phyloP scores from a whole-genome alignment of 92 coral and sea anemone species.

The Paramuricea clavata region DNA sequence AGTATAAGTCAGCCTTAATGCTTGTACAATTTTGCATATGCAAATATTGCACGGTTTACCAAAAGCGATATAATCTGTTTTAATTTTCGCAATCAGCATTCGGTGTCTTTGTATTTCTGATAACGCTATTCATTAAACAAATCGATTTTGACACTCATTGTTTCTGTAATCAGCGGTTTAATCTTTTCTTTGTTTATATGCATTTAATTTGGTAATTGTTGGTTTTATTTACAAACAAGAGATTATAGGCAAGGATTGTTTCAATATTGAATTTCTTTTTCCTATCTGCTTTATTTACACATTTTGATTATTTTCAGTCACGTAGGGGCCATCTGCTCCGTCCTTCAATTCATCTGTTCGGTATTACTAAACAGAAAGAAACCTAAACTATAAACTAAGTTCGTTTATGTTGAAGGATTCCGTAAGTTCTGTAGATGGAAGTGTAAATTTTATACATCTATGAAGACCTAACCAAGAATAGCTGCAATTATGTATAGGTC shows the following conservation, averaged over 20 bases:
- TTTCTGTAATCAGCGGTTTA: neutral
- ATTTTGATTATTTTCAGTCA: too few species aligned
- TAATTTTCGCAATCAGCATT: neutral
- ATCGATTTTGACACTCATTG: neutral
- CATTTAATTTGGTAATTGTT: neutral
- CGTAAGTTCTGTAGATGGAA: too few species aligned
- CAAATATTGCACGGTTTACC: neutral
- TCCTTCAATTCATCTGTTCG: too few species aligned
- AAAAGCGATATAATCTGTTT: neutral
- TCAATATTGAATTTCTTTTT: slow-evolving; percentile 6
- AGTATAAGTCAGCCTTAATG: too few species aligned
- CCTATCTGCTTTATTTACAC: too few species aligned
- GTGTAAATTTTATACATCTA: too few species aligned
- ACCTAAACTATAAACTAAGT: slow-evolving; percentile 23
- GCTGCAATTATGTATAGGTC: too few species aligned
- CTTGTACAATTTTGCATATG: neutral
- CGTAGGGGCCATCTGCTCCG: too few species aligned
- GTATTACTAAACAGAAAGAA: slow-evolving; percentile 43
- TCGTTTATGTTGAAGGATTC: too few species aligned
- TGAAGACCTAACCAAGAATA: too few species aligned
- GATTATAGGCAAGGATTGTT: neutral
- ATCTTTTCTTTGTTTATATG: neutral
- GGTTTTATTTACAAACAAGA: slow-evolving; percentile 29
- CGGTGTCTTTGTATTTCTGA: neutral
- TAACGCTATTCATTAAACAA: neutral